Conservation (phyloP, 2,888 invertebrate species). For the Dryococelus australis region DNA sequence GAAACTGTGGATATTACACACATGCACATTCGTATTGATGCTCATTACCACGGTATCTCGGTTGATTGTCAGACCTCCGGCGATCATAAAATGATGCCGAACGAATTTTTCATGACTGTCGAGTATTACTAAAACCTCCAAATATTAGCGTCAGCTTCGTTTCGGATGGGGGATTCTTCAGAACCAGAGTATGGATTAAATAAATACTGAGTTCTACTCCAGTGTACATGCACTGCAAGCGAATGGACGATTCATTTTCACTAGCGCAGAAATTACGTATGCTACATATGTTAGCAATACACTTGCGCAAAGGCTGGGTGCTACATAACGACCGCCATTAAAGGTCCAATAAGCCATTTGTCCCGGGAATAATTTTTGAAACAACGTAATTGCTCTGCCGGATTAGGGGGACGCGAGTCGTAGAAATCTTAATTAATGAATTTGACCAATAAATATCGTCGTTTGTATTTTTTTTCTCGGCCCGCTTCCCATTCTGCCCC, state of each 20-base stretch:
- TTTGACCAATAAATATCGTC: neutral
- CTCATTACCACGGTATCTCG: no score
- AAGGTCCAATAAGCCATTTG: neutral
- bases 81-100: no score
- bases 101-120: no score
- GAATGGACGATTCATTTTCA: neutral
- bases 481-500: neutral
- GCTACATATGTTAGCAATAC: neutral
- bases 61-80: no score
- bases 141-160: no score
- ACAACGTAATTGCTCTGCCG: neutral
- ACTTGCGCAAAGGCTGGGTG: neutral
- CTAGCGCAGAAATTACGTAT: neutral
- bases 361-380: neutral
- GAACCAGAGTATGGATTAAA: no score
- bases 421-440: slow-evolving; percentile 28
- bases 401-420: neutral
- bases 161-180: no score
- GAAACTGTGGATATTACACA: no score
- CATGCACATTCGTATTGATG: no score
- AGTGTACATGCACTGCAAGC: neutral
- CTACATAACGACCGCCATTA: neutral
- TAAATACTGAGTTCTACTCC: no score
- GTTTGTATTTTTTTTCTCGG: neutral
- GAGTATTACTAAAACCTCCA: no score